Base-by-base conservation (phyloP, 2,888 invertebrate genomes). In the Epiblema foenella region DNA sequence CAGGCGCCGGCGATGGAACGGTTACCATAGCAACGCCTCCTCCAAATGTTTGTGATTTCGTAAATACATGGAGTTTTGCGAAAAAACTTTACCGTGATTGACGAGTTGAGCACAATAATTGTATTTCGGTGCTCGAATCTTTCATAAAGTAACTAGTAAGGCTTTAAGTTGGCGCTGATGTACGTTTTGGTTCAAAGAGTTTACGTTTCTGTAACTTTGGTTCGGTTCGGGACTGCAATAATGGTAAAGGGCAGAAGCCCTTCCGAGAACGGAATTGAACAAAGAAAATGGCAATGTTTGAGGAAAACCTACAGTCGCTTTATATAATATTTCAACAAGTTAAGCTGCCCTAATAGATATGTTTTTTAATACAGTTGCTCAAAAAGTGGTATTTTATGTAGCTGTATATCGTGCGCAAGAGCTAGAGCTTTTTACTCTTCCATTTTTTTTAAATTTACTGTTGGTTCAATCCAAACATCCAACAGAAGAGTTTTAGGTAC, bases 11-110 rank as follows among this genome's bases (percentile, higher is more conserved):
- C 73, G 75, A 10, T 69, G 72, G 73, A 71, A 66, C 81, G 77
- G 94, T 94, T 89, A 84, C 86, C 84, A 93, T 93, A 90, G 84
- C 85, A 77, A 93, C 94, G 89, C 89, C 89, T 89, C 86, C 88
- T 85, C 82, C 77, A 77, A 81, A 82, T 93, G 91, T 91, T 93
- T 91, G 88, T 90, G 88, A 89, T 89, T 84, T 82, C 83, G 77
- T 73, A 78, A 81, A 77, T 73, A 74, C 81, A 78, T 77, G 80
- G 75, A 78, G 83, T 80, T 81, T 82, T 81, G 79, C 78, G 77
- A 81, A 84, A 82, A 82, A 89, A 87, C 83, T 89, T 87, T 83
- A 68, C 68, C 77, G 78, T 85, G 88, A 89, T 88, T 86, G 89
- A 88, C 83, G 81, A 75, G 81, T 81, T 81, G 83, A 81, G 76